phyloP scores from a whole-genome alignment of 2,113 vertebrate genomes.

The Xiphophorus maculatus region DNA sequence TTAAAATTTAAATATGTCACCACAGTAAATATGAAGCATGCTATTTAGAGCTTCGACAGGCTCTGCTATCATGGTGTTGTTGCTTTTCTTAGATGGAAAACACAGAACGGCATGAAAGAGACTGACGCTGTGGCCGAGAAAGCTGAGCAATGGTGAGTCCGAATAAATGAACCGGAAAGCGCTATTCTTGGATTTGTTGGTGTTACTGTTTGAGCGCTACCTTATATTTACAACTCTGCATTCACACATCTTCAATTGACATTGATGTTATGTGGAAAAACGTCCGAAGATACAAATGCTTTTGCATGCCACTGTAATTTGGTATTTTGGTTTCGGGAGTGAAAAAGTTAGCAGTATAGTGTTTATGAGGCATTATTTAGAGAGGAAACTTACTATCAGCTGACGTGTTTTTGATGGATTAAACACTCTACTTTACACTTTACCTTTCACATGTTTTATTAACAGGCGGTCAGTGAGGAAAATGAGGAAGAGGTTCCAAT shows the following conservation, averaged over 20 bases:
- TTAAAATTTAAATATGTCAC: not conserved
- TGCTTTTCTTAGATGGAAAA: conserved; percentile 68
- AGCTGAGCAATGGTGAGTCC: conserved; percentile 75
- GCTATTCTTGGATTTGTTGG: not conserved
- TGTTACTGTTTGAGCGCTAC: not conserved
- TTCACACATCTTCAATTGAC: not conserved
- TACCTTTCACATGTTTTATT: not conserved
- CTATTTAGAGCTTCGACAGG: not conserved
- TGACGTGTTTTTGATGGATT: not conserved
- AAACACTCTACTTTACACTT: not conserved
- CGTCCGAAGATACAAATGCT: not conserved
- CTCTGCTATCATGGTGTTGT: not conserved
- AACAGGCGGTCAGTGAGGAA: conserved; percentile 59
- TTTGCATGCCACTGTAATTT: not conserved
- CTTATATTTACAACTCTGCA: not conserved
- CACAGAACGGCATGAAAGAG: conserved; percentile 76
- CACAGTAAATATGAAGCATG: not conserved
- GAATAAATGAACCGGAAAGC: not conserved
- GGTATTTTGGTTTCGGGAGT: not conserved
- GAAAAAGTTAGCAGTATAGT: not conserved
- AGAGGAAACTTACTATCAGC: not conserved
- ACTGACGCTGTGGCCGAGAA: conserved; percentile 66
- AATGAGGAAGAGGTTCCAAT: conserved; percentile 75
- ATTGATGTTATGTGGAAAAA: not conserved
- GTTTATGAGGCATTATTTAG: not conserved